Percentiles rank a stretch among this genome's conserved stretches.
These are phyloP conservation scores for Platysternon megacephalum DNA, from an alignment of 2,113 vertebrate genomes.

Conservation along the genomic window DNA sequence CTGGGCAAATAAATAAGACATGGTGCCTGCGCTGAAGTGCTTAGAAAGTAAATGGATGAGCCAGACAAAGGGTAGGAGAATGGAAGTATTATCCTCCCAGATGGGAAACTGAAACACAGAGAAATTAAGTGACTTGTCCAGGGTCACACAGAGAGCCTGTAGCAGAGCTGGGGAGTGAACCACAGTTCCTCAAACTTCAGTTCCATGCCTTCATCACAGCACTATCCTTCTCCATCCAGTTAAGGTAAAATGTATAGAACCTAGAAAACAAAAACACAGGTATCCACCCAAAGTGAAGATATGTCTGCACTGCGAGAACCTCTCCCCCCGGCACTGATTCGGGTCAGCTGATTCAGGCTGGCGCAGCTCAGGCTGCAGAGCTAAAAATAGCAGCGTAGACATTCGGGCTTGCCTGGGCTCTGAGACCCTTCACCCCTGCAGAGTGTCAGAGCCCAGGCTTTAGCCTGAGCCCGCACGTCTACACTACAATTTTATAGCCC, in stretches of 20 bases:
- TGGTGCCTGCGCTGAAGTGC: not conserved
- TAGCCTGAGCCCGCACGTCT: not conserved
- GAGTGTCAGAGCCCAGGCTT: not conserved
- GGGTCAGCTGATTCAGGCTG: not conserved
- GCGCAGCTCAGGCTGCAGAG: not conserved
- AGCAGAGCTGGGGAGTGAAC: not conserved
- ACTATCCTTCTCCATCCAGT: not conserved
- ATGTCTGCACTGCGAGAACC: not conserved
- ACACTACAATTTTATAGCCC: not conserved
- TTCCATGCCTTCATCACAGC: not conserved
- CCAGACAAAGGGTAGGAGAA: not conserved
- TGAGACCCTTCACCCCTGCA: not conserved
- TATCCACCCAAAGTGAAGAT: not conserved
- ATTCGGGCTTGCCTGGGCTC: not conserved
- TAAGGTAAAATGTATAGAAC: constrained; percentile 5
- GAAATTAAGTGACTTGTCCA: not conserved
- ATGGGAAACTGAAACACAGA: not conserved
- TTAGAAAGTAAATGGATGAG: not conserved
- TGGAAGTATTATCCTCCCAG: not conserved
- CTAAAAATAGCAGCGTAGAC: not conserved
- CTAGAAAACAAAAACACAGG: not conserved
- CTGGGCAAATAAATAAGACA: not conserved
- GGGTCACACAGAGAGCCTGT: not conserved
- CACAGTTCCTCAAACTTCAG: not conserved
- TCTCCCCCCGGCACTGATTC: not conserved